Base-by-base conservation (phyloP, 2,113 vertebrate species). In the Rhinolophus ferrumequinum region DNA sequence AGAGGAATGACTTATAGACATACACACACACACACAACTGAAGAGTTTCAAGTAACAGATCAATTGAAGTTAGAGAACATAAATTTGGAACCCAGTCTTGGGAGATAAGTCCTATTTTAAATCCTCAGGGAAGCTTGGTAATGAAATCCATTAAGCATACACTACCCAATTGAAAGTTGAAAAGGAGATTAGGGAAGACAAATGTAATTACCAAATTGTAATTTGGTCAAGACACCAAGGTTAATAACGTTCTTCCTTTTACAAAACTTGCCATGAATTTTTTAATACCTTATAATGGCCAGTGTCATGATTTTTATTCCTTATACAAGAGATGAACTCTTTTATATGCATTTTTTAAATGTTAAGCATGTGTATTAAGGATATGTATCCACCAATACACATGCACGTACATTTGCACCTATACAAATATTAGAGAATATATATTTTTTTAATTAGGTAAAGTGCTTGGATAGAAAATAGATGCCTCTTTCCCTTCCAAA, bases 101-200 rank as follows among this genome's bases (percentile, higher is more conserved):
- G 85, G 91, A 96, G 94, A 95, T 96, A 97, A 97, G 91, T 95
- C 69, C 73, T 97, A 89, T 96, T 97, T 98, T 95, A 97, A 97
- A 96, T 95, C 91, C 86, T 96, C 77, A 86, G 82, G 82, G 97
- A 97, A 77, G 47, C 58, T 67, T 84, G 91, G 89, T 97, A 97
- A 97, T 98, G 96, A 97, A 98, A 96, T 93, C 95, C 97, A 97
- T 97, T 97, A 97, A 97, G 96, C 97, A 97, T 87, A 97, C 87
- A 94, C 97, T 94, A 96, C 82, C 90, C 97, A 97, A 93, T 33
- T 98, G 96, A 97, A 98, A 96, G 93, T 77, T 97, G 94, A 97
- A 97, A 96, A 89, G 97, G 88, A 98, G 97, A 98, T 98, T 97
- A 98, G 93, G 84, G 77, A 97, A 98, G 97, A 98, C 97, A 98